Conservation (phyloP, 2,888 invertebrate species). For the Carabus problematicus region DNA sequence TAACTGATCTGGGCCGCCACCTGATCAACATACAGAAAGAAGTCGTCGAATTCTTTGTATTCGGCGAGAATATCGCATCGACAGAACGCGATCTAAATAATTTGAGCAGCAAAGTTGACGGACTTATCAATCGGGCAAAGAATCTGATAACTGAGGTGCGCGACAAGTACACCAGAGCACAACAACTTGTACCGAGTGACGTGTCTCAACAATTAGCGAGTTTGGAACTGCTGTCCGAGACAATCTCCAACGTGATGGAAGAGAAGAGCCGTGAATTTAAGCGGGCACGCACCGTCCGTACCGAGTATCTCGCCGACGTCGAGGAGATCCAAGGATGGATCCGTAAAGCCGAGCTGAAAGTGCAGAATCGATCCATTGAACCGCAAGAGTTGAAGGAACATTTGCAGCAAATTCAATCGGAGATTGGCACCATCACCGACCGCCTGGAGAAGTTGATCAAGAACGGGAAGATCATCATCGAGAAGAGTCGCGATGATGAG, state of each 20-base stretch:
- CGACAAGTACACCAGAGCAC: constrained; percentile 68
- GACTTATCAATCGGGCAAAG: constrained; percentile 65
- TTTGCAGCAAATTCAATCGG: constrained; percentile 77
- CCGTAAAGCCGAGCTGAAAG: constrained; percentile 80
- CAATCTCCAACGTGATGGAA: constrained; percentile 81
- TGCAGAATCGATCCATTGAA: constrained; percentile 80
- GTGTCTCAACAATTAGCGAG: constrained; percentile 81
- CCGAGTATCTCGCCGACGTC: constrained; percentile 80
- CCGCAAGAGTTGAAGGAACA: constrained; percentile 80
- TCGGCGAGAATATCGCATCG: constrained; percentile 73
- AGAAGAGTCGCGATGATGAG: constrained; percentile 78
- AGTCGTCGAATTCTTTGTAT: constrained; percentile 77
- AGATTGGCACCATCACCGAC: constrained; percentile 75
- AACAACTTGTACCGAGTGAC: constrained; percentile 75
- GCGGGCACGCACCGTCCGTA: constrained; percentile 81
- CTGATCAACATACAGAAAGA: constrained; percentile 72
- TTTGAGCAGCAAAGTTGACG: constrained; percentile 66
- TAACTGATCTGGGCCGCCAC: constrained; percentile 72
- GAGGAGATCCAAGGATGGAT: constrained; percentile 86
- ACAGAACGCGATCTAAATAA: constrained; percentile 68
- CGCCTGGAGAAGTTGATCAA: constrained; percentile 78
- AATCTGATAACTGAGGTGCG: constrained; percentile 67
- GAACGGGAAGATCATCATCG: constrained; percentile 80
- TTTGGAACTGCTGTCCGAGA: constrained; percentile 82
- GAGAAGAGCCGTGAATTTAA: constrained; percentile 88